phyloP scores from a whole-genome alignment of 1,140 invertebrate genomes.

The Bombyx mandarina region DNA sequence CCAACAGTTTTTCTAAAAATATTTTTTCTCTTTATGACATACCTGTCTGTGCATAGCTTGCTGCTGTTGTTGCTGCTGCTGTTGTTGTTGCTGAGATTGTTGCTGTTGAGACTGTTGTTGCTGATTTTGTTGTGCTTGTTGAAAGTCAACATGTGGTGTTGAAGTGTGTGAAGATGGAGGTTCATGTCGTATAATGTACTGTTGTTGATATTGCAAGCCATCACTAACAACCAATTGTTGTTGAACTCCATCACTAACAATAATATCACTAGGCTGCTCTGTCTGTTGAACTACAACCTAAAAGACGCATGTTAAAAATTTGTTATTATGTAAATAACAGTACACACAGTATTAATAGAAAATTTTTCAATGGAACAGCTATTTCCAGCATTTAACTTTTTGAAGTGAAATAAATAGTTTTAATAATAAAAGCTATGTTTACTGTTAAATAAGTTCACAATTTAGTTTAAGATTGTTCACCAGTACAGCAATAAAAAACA shows the following conservation, averaged over 20 bases:
- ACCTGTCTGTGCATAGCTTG: conserved; percentile 6
- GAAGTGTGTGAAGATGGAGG: conserved; percentile 19
- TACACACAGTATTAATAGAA: neutral
- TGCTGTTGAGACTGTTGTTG: conserved; percentile 30
- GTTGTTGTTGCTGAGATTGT: conserved; percentile 37
- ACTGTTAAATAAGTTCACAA: too few relatives aligned
- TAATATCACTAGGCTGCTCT: conserved; percentile 57
- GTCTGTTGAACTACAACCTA: conserved; percentile 63
- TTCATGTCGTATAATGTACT: conserved; percentile 63
- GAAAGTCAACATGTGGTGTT: conserved; percentile 39
- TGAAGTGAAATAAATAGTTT: too few relatives aligned
- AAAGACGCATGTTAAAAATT: conserved; percentile 6
- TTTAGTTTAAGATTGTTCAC: too few relatives aligned
- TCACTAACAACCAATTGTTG: conserved; percentile 58
- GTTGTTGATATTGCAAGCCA: conserved; percentile 59
- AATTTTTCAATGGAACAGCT: neutral
- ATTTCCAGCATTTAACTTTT: too few relatives aligned
- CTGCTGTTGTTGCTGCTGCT: conserved; percentile 38
- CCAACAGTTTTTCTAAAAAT: too few relatives aligned
- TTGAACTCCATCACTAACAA: conserved; percentile 58
- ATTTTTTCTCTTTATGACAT: too few relatives aligned
- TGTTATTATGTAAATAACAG: neutral
- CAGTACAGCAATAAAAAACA: neutral
- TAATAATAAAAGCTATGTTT: too few relatives aligned
- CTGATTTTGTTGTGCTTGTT: conserved; percentile 52